Evolutionary conservation across 2,113 vertebrate genomes (phyloP), one percentile per base, ranked within the genome.

Genomic region (Caloenas nicobarica): DNA sequence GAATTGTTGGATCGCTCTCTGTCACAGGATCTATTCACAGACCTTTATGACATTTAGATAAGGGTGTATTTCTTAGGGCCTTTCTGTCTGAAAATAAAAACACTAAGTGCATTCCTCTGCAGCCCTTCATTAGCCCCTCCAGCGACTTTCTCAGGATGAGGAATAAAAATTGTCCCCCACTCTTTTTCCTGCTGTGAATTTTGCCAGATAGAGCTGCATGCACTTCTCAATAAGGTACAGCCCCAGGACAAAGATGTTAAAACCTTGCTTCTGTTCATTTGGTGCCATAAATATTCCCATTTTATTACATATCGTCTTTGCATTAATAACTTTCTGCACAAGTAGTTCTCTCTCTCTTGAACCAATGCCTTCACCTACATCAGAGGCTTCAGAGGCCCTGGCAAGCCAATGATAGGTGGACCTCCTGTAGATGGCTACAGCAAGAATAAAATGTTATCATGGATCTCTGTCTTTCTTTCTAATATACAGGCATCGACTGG

Each of bases 1-100:
- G 94, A 97, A 93, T 53, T 94, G 64, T 44, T 97, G 96, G 96
- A 97, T 94, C 96, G 18, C 79, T 73, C 46, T 12, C 95, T 95
- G 96, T 96, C 95, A 97, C 85, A 96, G 91, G 95, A 97, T 97
- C 96, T 88, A 93, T 31, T 64, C 3, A 0, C 81, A 95, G 95
- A 93, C 81, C 87, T 93, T 94, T 28, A 54, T 83, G 96, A 92
- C 93, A 95, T 96, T 96, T 94, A 80, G 91, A 29, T 88, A 94
- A 93, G 95, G 90, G 76, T 90, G 86, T 0, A 1, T 94, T 97
- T 97, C 96, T 93, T 85, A 34, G 44, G 89, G 69, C 40, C 88
- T 72, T 94, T 94, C 80, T 50, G 77, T 54, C 48, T 77, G 73
- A 69, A 50, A 89, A 93, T n/a, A 36, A 91, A 84, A 91, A 65